Base-by-base conservation (phyloP, 1,140 invertebrate species). In the Zaprionus inermis region DNA sequence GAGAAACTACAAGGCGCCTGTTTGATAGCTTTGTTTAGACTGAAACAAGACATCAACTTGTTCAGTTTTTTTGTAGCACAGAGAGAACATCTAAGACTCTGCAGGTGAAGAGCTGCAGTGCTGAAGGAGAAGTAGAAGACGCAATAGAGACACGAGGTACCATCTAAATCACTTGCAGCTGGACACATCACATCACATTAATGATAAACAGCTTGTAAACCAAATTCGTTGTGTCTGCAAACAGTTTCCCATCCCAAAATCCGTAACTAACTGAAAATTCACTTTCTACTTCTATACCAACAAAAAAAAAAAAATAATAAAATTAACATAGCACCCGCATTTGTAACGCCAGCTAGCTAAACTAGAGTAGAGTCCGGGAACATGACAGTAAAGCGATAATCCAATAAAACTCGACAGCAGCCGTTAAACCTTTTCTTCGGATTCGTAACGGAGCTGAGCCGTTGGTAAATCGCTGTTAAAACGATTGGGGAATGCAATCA, bases 21-120 rank as follows among this genome's bases (percentile, higher is more conserved):
- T 56, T 56, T 56, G 56, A 69, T 73, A 14, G 14, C 12, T 51
- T 69, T 73, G 65, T 73, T 73, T 73, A 73, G 54, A 46, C 10
- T 60, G n/a, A 44, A 44, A 52, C 34, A 72, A 72, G 28, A 38
- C 65, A 60, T 56, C 16, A 60, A 28, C 14, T 41, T 49, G 44
- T 36, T 54, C 34, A 30, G 14, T 20, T 44, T 64, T 11, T 56
- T 61, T 61, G 63, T n/a, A 41, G 5, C 30, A 5, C 30, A 41
- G 38, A 41, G n/a, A 44, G 16, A 6, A 16, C 38, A n/a, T n/a
- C n/a, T n/a, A n/a, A n/a, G n/a, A n/a, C 36, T 36, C 41, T 61
- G 56, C 65, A 69, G 65, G 65, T 68, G 64, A 3, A 28, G 32
- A 69, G 60, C 16, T 74, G 41, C 32, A 58, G 61, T 41, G 22